Percentiles rank a stretch among this genome's conserved stretches.
phyloP scores from a whole-genome alignment of 1,140 invertebrate genomes.

The Leptopilina boulardi region DNA sequence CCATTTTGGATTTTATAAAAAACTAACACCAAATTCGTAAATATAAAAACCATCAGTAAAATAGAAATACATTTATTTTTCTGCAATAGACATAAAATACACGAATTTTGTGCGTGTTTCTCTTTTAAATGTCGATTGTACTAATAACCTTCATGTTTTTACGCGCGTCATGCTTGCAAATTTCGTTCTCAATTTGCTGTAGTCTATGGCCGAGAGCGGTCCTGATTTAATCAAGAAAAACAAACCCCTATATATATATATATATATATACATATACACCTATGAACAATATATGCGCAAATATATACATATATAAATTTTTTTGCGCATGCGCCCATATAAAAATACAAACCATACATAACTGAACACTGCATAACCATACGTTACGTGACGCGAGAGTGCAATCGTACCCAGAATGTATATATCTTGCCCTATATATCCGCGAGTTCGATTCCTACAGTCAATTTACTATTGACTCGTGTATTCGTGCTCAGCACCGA shows the following conservation, averaged over 20 bases:
- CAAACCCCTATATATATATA: too few species aligned
- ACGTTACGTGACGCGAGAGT: constrained; percentile 24
- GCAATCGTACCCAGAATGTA: neutral
- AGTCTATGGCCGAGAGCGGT: neutral
- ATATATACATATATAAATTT: neutral
- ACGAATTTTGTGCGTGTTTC: too few species aligned
- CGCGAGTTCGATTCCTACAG: neutral
- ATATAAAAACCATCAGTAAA: too few species aligned
- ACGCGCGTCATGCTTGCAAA: constrained; percentile 52
- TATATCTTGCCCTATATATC: constrained; percentile 19
- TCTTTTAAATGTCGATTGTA: too few species aligned
- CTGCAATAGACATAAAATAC: too few species aligned
- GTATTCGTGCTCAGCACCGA: constrained; percentile 10
- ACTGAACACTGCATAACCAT: constrained; percentile 2
- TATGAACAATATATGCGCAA: neutral
- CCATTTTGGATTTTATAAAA: too few species aligned
- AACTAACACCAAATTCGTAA: too few species aligned
- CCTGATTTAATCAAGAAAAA: constrained; percentile 54
- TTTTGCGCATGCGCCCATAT: neutral
- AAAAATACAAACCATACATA: constrained; percentile 8
- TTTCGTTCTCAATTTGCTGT: constrained; percentile 51
- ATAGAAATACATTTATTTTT: too few species aligned
- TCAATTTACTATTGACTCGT: constrained; percentile 19
- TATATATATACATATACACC: too few species aligned
- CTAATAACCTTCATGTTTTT: neutral